phyloP scores from a whole-genome alignment of 2,797 vertebrate genomes.

The Pristis pectinata region DNA sequence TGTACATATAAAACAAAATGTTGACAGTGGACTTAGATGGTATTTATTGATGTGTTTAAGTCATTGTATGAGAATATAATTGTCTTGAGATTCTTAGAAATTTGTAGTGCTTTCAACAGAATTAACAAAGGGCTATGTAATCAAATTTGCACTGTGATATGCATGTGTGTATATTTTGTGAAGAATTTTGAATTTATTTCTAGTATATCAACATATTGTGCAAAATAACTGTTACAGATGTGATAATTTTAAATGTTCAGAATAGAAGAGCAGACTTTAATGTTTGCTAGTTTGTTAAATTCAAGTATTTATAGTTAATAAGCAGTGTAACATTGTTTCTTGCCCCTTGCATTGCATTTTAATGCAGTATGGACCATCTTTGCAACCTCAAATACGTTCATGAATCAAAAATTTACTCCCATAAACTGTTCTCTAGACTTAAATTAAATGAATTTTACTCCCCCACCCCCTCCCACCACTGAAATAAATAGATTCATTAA shows the following conservation, averaged over 20 bases:
- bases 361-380: background rate
- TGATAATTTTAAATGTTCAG: background rate
- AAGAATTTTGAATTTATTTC: background rate
- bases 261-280: background rate
- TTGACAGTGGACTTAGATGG: background rate
- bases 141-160: background rate
- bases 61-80: background rate
- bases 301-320: background rate
- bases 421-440: background rate
- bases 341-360: background rate
- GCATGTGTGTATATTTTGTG: background rate
- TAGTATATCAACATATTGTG: conserved; percentile 4
- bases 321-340: background rate
- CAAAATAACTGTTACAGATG: background rate
- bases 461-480: background rate
- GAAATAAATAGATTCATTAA: background rate
- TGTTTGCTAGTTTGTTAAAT: background rate
- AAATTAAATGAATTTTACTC: background rate
- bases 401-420: background rate
- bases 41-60: background rate
- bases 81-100: background rate
- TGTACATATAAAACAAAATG: background rate
- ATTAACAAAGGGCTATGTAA: background rate
- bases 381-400: background rate
- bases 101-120: background rate